Evolutionary conservation across 2,113 vertebrate genomes (phyloP).

Genomic region (Prionailurus viverrinus): DNA sequence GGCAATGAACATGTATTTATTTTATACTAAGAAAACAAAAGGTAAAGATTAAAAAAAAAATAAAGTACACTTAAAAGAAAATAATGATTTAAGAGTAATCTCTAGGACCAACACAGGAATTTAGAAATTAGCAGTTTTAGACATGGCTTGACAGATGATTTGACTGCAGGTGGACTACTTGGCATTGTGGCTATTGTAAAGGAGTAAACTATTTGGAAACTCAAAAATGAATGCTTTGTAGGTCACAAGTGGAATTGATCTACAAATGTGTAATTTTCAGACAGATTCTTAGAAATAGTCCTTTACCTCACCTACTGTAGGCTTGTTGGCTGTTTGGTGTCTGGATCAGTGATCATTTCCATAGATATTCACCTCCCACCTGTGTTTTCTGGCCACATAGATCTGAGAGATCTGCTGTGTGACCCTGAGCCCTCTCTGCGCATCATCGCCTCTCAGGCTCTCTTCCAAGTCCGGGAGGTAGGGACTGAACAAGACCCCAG

Average conservation of each 20-base stretch:
- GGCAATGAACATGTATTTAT: background rate
- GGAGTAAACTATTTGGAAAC: background rate
- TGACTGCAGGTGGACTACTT: slow-evolving; percentile 26
- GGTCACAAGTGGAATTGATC: slow-evolving; percentile 2
- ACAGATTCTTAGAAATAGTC: background rate
- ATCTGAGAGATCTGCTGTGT: slow-evolving; percentile 61
- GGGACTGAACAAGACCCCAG: background rate
- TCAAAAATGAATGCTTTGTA: slow-evolving; percentile 10
- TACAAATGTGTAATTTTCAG: background rate
- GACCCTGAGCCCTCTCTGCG: slow-evolving; percentile 78
- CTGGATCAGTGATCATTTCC: background rate
- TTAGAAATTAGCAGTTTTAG: slow-evolving; percentile 17
- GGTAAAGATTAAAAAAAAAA: background rate
- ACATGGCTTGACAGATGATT: background rate
- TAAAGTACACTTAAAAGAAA: background rate
- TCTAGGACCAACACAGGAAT: background rate
- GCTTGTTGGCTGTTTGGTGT: background rate
- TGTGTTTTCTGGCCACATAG: slow-evolving; percentile 51
- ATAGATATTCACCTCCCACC: background rate
- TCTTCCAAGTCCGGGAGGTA: slow-evolving; percentile 50
- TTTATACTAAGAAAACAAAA: slow-evolving; percentile 39
- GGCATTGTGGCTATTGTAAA: slow-evolving; percentile 45
- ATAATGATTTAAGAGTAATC: slow-evolving; percentile 30
- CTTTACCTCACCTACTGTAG: background rate
- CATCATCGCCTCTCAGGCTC: slow-evolving; percentile 63